Base-by-base conservation (phyloP, 2,113 vertebrate species). In the Saccopteryx bilineata region DNA sequence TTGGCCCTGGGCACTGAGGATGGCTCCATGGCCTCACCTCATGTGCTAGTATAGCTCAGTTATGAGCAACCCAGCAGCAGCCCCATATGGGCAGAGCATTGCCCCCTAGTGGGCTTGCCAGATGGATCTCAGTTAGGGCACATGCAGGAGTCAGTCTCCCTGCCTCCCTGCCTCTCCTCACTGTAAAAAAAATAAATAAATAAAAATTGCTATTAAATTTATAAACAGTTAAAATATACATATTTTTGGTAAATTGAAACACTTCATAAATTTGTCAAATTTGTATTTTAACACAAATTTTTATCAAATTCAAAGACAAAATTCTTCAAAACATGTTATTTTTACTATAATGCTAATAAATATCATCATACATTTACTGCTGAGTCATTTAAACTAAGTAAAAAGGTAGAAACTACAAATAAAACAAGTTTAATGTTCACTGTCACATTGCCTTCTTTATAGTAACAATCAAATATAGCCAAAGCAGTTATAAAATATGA, bases 281-380 rank as follows among this genome's bases (percentile, higher is more conserved):
- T 91, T 18, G 23, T 17, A 69, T 28, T 74, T 86, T 65, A 74
- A 50, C 2, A 61, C 46, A 54, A 54, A 33, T 93, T 87, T 94
- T 95, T 54, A 87, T 19, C 21, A 92, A 92, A 90, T 63, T 90
- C 39, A 76, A 95, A 69, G 18, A 92, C 26, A 90, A 93, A 95
- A 85, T 58, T 4, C 6, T 90, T 87, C 60, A 63, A 84, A 80
- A 69, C 2, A 7, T 75, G 19, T 56, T 79, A 31, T 71, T 69
- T 79, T 90, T 18, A 3, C n/a, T 76, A n/a, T 23, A 76, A 8
- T 71, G 33, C 2, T 87, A 80, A 26, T 17, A 82, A 88, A 74
- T 76, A 33, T 31, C 48, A 9, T 72, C 19, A 93, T 9, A 39
- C 39, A n/a, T 60, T 90, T 83, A 80, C 61, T 72, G 12, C 4